These are phyloP conservation scores for Drosophila helvetica DNA, from an alignment of 2,888 invertebrate genomes.

Conservation along the genomic window DNA sequence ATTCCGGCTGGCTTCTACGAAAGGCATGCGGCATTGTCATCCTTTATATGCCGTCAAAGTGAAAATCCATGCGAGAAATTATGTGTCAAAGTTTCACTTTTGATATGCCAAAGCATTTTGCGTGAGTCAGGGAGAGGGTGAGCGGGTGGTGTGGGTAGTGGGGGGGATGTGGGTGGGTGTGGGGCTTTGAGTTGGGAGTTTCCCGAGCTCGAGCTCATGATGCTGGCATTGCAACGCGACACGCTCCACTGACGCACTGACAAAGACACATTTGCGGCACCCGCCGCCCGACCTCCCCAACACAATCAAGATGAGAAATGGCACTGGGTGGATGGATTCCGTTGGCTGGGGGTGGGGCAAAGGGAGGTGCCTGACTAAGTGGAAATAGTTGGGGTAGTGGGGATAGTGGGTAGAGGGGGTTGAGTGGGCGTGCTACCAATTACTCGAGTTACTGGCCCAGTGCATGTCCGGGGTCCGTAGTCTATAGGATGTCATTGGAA, in stretches of 20 bases:
- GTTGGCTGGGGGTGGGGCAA: not conserved
- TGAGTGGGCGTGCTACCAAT: constrained; percentile 54
- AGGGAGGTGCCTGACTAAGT: not conserved
- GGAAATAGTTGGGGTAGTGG: not conserved
- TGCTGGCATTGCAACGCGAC: constrained; percentile 41
- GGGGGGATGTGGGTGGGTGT: not conserved
- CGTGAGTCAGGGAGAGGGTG: not conserved
- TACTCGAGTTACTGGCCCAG: constrained; percentile 71
- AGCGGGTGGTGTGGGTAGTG: not conserved
- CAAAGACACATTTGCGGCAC: constrained; percentile 70
- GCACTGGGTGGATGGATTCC: constrained; percentile 20
- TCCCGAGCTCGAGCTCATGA: not conserved
- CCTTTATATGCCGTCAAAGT: constrained; percentile 75
- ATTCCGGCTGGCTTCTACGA: not conserved
- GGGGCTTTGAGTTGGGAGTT: not conserved
- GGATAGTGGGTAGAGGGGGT: not conserved
- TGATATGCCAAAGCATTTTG: constrained; percentile 70
- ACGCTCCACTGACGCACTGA: constrained; percentile 74
- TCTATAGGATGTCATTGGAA: constrained; percentile 61
- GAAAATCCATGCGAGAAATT: constrained; percentile 79
- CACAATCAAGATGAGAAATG: constrained; percentile 43
- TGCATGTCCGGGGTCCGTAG: constrained; percentile 24
- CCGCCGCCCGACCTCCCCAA: not conserved
- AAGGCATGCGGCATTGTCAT: constrained; percentile 63
- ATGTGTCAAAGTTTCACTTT: constrained; percentile 79